These are phyloP conservation scores for Drosophila nr. medialis DNA, from an alignment of 2,888 invertebrate species.

Conservation along the genomic window DNA sequence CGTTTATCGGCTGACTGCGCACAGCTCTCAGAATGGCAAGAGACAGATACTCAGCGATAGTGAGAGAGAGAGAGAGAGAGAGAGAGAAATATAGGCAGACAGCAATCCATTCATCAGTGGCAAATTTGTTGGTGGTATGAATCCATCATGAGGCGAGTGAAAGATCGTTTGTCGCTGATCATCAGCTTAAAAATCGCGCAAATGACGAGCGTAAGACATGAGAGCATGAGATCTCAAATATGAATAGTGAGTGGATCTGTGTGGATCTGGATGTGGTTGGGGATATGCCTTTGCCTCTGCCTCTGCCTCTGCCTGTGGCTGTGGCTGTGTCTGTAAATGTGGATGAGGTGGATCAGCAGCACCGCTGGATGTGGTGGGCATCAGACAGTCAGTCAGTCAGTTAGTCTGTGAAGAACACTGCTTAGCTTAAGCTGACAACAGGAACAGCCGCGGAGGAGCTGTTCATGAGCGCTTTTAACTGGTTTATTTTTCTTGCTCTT, in stretches of 20 bases:
- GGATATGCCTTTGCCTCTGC: not conserved
- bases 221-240: constrained; percentile 12
- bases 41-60: constrained; percentile 12
- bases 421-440: constrained; percentile 77
- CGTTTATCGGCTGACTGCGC: constrained; percentile 66
- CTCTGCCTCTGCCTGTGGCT: not conserved
- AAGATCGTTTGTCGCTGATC: constrained; percentile 84
- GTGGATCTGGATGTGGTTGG: constrained; percentile 10
- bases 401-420: constrained; percentile 31
- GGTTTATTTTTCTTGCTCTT: constrained; percentile 41
- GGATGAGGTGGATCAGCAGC: constrained; percentile 30
- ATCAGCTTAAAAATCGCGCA: constrained; percentile 83
- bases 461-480: constrained; percentile 62
- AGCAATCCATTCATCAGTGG: constrained; percentile 85
- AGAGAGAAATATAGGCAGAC: constrained; percentile 45
- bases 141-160: constrained; percentile 83
- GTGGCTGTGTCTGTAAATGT: not conserved
- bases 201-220: constrained; percentile 82
- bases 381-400: constrained; percentile 14
- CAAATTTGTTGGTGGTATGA: constrained; percentile 85
- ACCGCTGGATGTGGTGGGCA: constrained; percentile 27
- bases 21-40: constrained; percentile 62
- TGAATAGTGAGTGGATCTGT: constrained; percentile 14
- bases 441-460: constrained; percentile 51
- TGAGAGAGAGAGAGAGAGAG: constrained; percentile 22